phyloP scores from a whole-genome alignment of 2,888 invertebrate species.

The Eristalis intricaria region DNA sequence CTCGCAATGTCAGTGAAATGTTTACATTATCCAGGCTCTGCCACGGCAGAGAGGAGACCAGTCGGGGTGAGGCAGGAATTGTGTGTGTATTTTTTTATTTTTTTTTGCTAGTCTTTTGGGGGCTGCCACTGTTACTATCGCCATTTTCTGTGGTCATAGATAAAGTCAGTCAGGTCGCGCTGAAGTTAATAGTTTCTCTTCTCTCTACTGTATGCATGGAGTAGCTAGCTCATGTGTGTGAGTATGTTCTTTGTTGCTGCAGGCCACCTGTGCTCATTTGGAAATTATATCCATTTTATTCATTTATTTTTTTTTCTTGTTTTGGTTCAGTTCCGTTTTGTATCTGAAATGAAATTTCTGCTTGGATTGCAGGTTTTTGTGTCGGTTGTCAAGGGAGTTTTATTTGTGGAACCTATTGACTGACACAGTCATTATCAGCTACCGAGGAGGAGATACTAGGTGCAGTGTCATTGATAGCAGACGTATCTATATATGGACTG shows the following conservation, averaged over 20 bases:
- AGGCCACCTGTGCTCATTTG: conserved; percentile 46
- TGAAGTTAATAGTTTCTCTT: conserved; percentile 24
- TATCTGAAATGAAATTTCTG: background rate
- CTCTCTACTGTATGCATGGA: background rate
- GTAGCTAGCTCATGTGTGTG: background rate
- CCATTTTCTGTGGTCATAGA: conserved; percentile 3
- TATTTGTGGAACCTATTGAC: background rate
- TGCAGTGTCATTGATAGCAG: background rate
- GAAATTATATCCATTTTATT: conserved; percentile 40
- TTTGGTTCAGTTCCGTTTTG: background rate
- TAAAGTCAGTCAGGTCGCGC: conserved; percentile 14
- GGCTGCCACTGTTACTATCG: conserved; percentile 31
- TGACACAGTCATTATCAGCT: background rate
- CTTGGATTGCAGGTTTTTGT: background rate
- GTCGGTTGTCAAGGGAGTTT: background rate
- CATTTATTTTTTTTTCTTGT: background rate
- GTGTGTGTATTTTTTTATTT: background rate
- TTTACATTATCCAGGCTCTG: conserved; percentile 28
- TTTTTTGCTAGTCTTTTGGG: background rate
- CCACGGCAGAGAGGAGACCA: background rate
- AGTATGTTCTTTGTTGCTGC: background rate
- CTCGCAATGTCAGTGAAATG: background rate
- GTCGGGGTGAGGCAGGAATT: background rate
- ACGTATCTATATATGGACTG: background rate
- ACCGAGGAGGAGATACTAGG: background rate